A percentile compares a stretch with the other conserved stretches of the same genome.
Conservation (phyloP, 2,113 vertebrate species). For the Ranitomeya imitator region DNA sequence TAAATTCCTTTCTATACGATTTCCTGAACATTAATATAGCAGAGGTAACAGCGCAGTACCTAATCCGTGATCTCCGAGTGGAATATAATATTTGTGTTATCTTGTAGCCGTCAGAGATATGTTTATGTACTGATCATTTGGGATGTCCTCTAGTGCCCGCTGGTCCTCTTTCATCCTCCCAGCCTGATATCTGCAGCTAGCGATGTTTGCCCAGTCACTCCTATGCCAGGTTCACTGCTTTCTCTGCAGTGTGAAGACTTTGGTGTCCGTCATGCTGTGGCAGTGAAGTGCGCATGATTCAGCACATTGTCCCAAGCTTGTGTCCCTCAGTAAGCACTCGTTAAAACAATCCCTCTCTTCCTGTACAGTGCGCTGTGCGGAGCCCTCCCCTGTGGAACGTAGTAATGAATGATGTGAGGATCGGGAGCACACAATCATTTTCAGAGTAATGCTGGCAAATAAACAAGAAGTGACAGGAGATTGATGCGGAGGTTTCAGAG, state of each 20-base stretch:
- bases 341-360: slow-evolving; percentile 16
- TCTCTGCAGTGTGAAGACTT: slow-evolving; percentile 7
- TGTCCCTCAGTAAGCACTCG: slow-evolving; percentile 36
- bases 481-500: slow-evolving; percentile 1
- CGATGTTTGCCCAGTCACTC: slow-evolving; percentile 5
- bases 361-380: not conserved
- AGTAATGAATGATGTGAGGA: slow-evolving; percentile 32
- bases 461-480: slow-evolving; percentile 41
- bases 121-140: not conserved
- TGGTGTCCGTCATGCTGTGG: slow-evolving; percentile 46
- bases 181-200: not conserved
- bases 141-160: not conserved
- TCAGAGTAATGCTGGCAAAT: slow-evolving; percentile 31
- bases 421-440: slow-evolving; percentile 36
- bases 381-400: slow-evolving; percentile 26
- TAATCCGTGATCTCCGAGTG: not conserved
- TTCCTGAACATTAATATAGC: too few relatives aligned
- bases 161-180: not conserved
- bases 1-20: too few relatives aligned
- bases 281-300: slow-evolving; percentile 37
- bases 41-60: not conserved
- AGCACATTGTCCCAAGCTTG: slow-evolving; percentile 16
- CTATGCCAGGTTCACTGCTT: not conserved
- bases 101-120: not conserved
- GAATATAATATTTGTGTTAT: not conserved